Base-by-base conservation (phyloP, 2,113 vertebrate genomes). In the Thalassarche chlororhynchos region DNA sequence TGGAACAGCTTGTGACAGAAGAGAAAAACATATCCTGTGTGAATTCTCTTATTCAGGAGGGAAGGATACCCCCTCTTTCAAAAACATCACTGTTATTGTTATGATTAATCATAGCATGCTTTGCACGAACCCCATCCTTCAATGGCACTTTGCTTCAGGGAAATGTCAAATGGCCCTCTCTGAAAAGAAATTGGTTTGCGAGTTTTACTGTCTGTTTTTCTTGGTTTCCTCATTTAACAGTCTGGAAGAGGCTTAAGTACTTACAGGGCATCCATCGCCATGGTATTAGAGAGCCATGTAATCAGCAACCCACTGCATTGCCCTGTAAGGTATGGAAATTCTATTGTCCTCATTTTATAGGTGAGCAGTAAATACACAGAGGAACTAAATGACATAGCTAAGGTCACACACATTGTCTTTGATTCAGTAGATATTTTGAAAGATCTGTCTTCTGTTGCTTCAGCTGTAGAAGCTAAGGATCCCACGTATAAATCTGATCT, bases 371-470 rank as follows among this genome's bases (percentile, higher is more conserved):
- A 87, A 84, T 51, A 38, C 21, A 71, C 19, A 78, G 62, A 70
- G 15, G 40, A 81, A 44, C 60, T 32, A 84, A 70, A 76, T 71
- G 29, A 52, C 42, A 55, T n/a, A 54, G 32, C 52, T 80, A 88
- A 51, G 76, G 85, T 96, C 84, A 79, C 18, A 85, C 34, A 61
- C 26, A 68, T 49, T 78, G n/a, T 87, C 76, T 77, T 79, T 87
- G 64, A 90, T 94, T 86, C 74, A 78, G 36, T 19, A 87, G 51
- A 20, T 68, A 87, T 71, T 87, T 81, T 90, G 46, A 89, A 94
- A 97, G n/a, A 77, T 68, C 51, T 64, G 42, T 81, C 88, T 90
- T 94, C 51, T 62, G 18, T 93, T 96, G 34, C 49, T 89, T 89
- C 46, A 42, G 14, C 34, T 93, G 24, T n/a, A 61, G 80, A 92